phyloP scores from a whole-genome alignment of 2,113 vertebrate genomes.

The Anarhynchus alexandrinus region DNA sequence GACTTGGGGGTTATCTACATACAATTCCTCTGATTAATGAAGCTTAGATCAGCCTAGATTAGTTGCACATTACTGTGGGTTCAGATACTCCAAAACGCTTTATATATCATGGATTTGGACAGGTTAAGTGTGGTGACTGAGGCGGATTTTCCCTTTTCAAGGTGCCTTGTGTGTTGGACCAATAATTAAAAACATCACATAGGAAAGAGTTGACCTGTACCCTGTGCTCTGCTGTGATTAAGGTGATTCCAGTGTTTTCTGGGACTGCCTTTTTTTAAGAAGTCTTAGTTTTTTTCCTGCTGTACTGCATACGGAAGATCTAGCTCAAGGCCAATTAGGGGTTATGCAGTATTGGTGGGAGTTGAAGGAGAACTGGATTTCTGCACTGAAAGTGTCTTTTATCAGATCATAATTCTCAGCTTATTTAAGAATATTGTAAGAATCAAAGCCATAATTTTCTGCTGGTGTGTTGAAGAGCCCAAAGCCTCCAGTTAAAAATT shows the following conservation, averaged over 20 bases:
- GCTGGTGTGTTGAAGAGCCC: background rate
- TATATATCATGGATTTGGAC: background rate
- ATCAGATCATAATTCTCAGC: background rate
- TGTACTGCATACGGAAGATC: background rate
- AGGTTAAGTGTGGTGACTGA: background rate
- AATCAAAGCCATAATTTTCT: background rate
- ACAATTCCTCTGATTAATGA: background rate
- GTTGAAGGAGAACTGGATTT: background rate
- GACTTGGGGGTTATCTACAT: background rate
- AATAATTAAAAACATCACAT: background rate
- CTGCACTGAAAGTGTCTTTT: constrained; percentile 1
- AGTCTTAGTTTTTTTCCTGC: background rate
- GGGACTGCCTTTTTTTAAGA: background rate
- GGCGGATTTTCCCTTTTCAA: background rate
- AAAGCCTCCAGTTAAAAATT: background rate
- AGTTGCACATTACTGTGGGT: background rate
- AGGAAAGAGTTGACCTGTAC: background rate
- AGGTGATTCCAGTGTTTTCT: background rate
- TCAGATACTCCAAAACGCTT: background rate
- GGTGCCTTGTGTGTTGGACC: background rate
- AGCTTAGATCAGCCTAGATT: background rate
- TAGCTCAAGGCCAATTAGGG: background rate
- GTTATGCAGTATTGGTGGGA: background rate
- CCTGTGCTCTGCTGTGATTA: background rate
- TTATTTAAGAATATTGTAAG: background rate